A percentile compares a stretch with the other conserved stretches of the same genome.
Conservation (phyloP, 92 coral and sea anemone genomes). For the Hydrozoanthus gracilis region DNA sequence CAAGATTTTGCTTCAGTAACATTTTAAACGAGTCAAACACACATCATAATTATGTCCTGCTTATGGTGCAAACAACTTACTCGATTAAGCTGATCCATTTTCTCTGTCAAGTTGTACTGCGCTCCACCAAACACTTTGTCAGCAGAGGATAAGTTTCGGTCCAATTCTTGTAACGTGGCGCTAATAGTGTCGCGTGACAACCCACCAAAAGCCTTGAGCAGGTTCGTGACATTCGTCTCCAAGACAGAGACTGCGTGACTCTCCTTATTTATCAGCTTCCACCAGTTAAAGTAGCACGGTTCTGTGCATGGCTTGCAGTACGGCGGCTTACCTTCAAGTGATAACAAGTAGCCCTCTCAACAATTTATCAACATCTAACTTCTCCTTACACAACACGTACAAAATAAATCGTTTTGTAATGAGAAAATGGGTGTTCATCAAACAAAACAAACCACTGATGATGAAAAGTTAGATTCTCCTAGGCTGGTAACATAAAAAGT, state of each 20-base stretch:
- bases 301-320: conserved; percentile 83
- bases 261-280: conserved; percentile 70
- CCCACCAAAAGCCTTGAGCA: conserved; percentile 83
- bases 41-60: no score
- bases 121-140: conserved; percentile 80
- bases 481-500: no score
- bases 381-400: no score
- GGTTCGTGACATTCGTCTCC: conserved; percentile 72
- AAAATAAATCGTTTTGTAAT: no score
- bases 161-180: conserved; percentile 71
- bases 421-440: no score
- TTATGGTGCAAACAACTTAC: conserved; percentile 47
- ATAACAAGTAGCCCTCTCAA: no score
- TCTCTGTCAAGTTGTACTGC: conserved; percentile 63
- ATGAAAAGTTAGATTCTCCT: no score
- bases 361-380: no score
- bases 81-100: conserved; percentile 71
- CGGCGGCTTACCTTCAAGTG: conserved; percentile 69
- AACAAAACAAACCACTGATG: no score
- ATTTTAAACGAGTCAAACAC: no score
- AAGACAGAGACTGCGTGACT: conserved; percentile 56
- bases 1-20: no score
- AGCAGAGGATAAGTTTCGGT: conserved; percentile 71
- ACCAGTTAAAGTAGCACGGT: conserved; percentile 90
- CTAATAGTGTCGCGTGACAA: conserved; percentile 84